Evolutionary conservation across 2,888 invertebrate genomes (phyloP).

Genomic region (Eristalis arbustorum): DNA sequence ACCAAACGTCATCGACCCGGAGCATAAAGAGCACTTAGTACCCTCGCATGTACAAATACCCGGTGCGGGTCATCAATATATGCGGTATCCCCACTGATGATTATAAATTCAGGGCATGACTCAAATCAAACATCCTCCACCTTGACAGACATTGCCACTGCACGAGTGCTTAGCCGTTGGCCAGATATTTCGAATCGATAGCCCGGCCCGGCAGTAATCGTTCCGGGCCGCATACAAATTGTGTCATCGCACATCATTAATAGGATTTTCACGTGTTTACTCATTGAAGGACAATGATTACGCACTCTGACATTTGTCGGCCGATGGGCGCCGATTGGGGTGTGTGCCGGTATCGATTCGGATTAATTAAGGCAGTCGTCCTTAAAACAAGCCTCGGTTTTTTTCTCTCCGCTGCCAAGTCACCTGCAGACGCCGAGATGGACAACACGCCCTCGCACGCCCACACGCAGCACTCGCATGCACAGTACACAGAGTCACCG

Average conservation of each 20-base stretch:
- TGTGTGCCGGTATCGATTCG: neutral
- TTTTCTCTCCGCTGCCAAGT: no score
- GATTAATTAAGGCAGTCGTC: neutral
- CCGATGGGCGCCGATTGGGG: neutral
- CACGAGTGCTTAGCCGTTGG: neutral
- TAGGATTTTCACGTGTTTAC: slow-evolving; percentile 65
- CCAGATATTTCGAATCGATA: neutral
- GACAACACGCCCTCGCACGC: neutral
- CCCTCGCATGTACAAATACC: neutral
- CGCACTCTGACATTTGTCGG: slow-evolving; percentile 48
- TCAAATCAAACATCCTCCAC: slow-evolving; percentile 3
- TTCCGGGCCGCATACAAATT: slow-evolving; percentile 39
- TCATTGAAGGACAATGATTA: slow-evolving; percentile 59
- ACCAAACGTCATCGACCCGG: no score
- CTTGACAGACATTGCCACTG: neutral
- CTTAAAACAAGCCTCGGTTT: neutral
- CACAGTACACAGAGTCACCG: neutral
- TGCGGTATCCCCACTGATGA: neutral
- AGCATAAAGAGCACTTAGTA: neutral
- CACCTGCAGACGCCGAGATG: no score
- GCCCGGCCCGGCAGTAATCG: neutral
- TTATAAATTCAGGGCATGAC: neutral
- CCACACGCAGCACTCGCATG: neutral
- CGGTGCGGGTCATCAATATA: neutral
- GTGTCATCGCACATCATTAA: slow-evolving; percentile 64